Conservation (phyloP, 2,888 invertebrate species). For the Itoplectis maculator region DNA sequence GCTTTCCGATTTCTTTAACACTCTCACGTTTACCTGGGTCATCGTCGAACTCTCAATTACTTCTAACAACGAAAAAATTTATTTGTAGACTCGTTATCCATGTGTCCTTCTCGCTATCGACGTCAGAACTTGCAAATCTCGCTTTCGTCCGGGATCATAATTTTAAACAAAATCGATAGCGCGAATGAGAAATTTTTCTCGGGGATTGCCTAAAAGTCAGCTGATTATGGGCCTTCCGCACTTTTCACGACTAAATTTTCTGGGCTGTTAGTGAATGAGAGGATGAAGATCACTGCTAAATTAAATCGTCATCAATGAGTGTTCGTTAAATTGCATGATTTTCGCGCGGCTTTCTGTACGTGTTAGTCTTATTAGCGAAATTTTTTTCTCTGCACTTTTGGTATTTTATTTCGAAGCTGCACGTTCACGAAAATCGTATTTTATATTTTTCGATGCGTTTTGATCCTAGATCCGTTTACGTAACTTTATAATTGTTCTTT, state of each 20-base stretch:
- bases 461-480: neutral
- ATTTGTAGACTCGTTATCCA: conserved; percentile 23
- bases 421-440: neutral
- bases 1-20: conserved; percentile 8
- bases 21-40: conserved; percentile 21
- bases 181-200: conserved; percentile 24
- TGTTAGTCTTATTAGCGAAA: neutral
- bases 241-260: conserved; percentile 21
- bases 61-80: conserved; percentile 4
- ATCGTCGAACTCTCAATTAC: conserved; percentile 32
- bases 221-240: conserved; percentile 5
- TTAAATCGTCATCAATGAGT: conserved; percentile 19
- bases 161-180: conserved; percentile 14
- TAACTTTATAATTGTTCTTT: neutral
- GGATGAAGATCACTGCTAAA: conserved; percentile 20
- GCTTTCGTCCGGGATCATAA: conserved; percentile 11
- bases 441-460: neutral
- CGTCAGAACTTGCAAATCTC: conserved; percentile 27
- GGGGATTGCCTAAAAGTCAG: neutral
- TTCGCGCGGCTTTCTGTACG: neutral
- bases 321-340: conserved; percentile 36
- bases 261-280: conserved; percentile 35
- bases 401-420: neutral
- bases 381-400: neutral
- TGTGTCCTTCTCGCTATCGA: conserved; percentile 12